Evolutionary conservation across 2,888 invertebrate species (phyloP).

Genomic region (Cremastinae sp.): DNA sequence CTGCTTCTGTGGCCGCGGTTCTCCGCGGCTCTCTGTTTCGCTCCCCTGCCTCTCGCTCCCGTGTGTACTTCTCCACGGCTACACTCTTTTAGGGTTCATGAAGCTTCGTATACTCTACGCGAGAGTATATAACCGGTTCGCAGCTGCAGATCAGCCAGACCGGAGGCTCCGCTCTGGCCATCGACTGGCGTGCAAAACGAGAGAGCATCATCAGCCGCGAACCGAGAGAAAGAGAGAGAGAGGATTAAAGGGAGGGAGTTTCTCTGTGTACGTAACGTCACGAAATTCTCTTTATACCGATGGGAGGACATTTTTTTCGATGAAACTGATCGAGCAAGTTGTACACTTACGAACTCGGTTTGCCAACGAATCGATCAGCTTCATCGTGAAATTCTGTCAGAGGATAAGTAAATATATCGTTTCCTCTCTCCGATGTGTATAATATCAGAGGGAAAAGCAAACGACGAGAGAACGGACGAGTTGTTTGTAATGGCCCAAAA

Average conservation of each 20-base stretch:
- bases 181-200: constrained; percentile 36
- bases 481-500: no score
- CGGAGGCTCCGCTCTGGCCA: constrained; percentile 61
- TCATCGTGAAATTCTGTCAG: constrained; percentile 45
- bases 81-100: constrained; percentile 58
- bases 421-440: no score
- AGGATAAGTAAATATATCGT: constrained; percentile 22
- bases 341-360: constrained; percentile 34
- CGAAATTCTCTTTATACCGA: constrained; percentile 31
- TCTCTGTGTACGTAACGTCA: constrained; percentile 34
- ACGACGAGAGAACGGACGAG: no score
- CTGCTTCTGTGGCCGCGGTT: constrained; percentile 27
- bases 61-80: constrained; percentile 32
- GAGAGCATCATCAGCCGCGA: constrained; percentile 1
- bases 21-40: constrained; percentile 13
- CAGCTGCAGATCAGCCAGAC: constrained; percentile 75
- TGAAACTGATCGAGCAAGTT: constrained; percentile 26
- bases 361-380: constrained; percentile 45
- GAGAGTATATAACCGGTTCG: constrained; percentile 79
- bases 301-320: constrained; percentile 37
- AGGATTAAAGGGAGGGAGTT: no score
- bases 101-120: constrained; percentile 53
- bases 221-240: background rate
- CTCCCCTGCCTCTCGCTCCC: constrained; percentile 32
- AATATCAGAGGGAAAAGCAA: no score